These are phyloP conservation scores for Sebastes hubbsi DNA, from an alignment of 2,797 vertebrate species.

Conservation along the genomic window DNA sequence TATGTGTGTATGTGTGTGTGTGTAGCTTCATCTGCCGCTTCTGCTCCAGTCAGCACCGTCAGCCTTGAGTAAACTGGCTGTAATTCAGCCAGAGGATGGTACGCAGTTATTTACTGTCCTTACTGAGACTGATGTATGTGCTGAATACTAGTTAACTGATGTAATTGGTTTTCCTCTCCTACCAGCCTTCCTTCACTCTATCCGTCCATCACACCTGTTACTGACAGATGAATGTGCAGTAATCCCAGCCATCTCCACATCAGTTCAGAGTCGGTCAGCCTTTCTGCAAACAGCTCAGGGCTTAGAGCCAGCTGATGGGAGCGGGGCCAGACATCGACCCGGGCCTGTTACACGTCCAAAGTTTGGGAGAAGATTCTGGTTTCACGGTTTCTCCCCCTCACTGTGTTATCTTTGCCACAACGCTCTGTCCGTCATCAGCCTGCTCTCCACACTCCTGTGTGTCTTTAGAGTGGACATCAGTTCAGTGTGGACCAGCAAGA, in stretches of 20 bases:
- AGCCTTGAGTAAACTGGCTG: conserved; percentile 5
- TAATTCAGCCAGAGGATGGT: conserved; percentile 24
- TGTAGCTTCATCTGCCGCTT: not conserved
- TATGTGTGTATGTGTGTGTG: not conserved
- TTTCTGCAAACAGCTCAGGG: conserved; percentile 27
- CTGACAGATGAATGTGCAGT: conserved; percentile 36
- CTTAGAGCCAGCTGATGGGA: conserved; percentile 16
- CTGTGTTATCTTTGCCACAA: not conserved
- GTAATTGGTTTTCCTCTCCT: conserved; percentile 33
- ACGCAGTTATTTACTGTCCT: conserved; percentile 42
- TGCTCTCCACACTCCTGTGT: not conserved
- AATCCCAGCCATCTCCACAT: not conserved
- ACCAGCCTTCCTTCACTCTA: conserved; percentile 10
- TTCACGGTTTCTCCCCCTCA: conserved; percentile 6
- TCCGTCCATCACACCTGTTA: not conserved
- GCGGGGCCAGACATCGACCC: conserved; percentile 33
- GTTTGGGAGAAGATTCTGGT: conserved; percentile 12
- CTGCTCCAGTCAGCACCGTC: conserved; percentile 22
- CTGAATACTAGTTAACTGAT: conserved; percentile 19
- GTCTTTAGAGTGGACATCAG: not conserved
- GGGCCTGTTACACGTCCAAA: not conserved
- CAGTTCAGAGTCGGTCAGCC: conserved; percentile 19
- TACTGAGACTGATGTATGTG: conserved; percentile 30
- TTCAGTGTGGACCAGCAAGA: not conserved
- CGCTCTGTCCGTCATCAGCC: not conserved